Evolutionary conservation across 2,113 vertebrate species (phyloP), one percentile per base, ranked within the genome.

Genomic region (Anolis sagrei): DNA sequence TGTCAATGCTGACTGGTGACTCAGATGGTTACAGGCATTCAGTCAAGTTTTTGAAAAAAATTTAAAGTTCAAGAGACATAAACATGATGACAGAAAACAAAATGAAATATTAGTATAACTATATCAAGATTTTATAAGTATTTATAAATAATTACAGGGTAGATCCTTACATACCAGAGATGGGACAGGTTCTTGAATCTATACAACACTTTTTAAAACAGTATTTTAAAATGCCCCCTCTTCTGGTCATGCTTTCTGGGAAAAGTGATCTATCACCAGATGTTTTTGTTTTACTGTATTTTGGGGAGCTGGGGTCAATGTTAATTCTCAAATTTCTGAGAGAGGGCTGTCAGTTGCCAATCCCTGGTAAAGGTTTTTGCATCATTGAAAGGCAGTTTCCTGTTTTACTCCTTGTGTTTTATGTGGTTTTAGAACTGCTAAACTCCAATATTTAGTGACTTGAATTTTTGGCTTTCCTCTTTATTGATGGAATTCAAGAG

Each of bases 401-500:
- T 32, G 0, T 0, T 36, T 49, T 54, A n/a, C 32, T 54, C 1
- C 58, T 76, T 32, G 61, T 84, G 36, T 18, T 83, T 82, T 84
- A 64, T 49, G 54, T 86, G 77, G 74, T 1, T 29, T 58, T 82
- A 0, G 34, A 11, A 82, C 73, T 5, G 11, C 2, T 72, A 32
- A 70, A 90, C 84, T 91, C 81, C 76, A 79, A 69, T 88, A 73
- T 79, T 89, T 89, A 87, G 89, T 90, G 34, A n/a, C 69, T 92
- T 92, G 90, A 92, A 91, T 93, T 92, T 93, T 91, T 92, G 93
- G 89, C 91, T 85, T 88, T 69, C 90, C 92, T 81, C 79, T 93
- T 89, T 91, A 89, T 90, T 87, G 88, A 75, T 90, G 93, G 91
- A 93, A 93, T 96, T 95, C 93, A 93, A 93, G 89, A 91, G 94